Base-by-base conservation (phyloP, 2,888 invertebrate species). In the Agonum fuliginosum region DNA sequence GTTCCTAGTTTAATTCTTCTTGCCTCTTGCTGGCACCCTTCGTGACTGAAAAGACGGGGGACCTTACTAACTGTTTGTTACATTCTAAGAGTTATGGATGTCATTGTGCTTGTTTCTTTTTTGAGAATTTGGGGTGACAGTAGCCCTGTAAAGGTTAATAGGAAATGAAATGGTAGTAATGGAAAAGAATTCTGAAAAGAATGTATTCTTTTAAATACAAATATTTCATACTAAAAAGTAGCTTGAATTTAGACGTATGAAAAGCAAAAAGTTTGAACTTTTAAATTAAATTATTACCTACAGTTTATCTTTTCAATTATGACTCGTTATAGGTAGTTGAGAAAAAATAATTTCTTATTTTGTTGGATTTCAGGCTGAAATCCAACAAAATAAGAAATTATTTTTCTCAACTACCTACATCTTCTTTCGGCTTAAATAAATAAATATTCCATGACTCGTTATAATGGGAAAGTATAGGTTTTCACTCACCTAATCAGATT, bases 21-120 rank as follows among this genome's bases (percentile, higher is more conserved):
- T n/a, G n/a, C n/a, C n/a, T 54, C 24, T 54, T 54, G 54, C 4
- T 54, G 54, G 54, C 54, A 27, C 54, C 54, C 54, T n/a, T 37
- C 46, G 17, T 5, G 10, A 20, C 6, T 22, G n/a, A 54, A 54
- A 24, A 24, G 3, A 8, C 46, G 12, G 20, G 24, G 54, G 54
- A 8, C 20, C 48, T 20, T 19, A 17, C 48, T 19, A 17, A n/a
- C 48, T 48, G 48, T 48, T 27, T 48, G 48, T 37, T 37, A 37
- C 37, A n/a, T n/a, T 10, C 22, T 54, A 54, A 54, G 54, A 54
- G 24, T 54, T 54, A 54, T 54, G 12, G 54, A 24, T 54, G 54
- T 22, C 54, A 54, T 54, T 54, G 24, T 54, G 24, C n/a, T 54
- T 54, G 54, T 54, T 54, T 12, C 20, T 48, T 20, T 48, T 48